Base-by-base conservation (phyloP, 2,888 invertebrate genomes). In the Cetonia aurata region DNA sequence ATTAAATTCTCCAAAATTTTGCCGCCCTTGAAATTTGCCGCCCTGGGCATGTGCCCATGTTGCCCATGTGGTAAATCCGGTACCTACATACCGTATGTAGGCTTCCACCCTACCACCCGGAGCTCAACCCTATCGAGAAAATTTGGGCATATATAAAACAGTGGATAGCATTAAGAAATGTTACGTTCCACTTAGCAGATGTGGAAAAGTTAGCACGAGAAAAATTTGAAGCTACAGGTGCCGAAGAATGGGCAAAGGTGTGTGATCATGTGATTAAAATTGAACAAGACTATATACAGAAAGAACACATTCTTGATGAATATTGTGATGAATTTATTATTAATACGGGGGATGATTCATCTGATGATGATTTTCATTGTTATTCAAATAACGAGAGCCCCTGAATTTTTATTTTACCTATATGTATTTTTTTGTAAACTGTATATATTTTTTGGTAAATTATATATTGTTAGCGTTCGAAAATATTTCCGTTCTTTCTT, bases 61-160 rank as follows among this genome's bases (percentile, higher is more conserved):
- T n/a, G n/a, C n/a, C n/a, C n/a, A n/a, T n/a, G n/a, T n/a, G n/a
- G n/a, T n/a, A n/a, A n/a, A n/a, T n/a, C n/a, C n/a, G n/a, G n/a
- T n/a, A n/a, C n/a, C n/a, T n/a, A n/a, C n/a, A n/a, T n/a, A n/a
- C n/a, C 42, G 60, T 67, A 13, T 9, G 67, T 6, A 46, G 70
- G 15, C 13, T 70, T 19, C 70, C 56, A 2, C 55, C 66, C 10
- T 55, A 70, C 31, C 66, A 67, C 19, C 37, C 56, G 6, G 19
- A 55, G 13, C 9, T 70, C 13, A 70, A 70, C 46, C 48, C 67
- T 6, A 70, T 70, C 15, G 70, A 56, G 57, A 56, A 10, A 10
- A 70, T 70, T 31, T 70, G 70, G 70, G 70, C 70, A n/a, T 19
- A 17, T 55, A 46, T 66, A 31, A 70, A 65, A 42, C 42, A 31